Percentiles rank a stretch among this genome's conserved stretches.
Conservation (phyloP, 1,140 invertebrate genomes). For the Amyelois transitella region DNA sequence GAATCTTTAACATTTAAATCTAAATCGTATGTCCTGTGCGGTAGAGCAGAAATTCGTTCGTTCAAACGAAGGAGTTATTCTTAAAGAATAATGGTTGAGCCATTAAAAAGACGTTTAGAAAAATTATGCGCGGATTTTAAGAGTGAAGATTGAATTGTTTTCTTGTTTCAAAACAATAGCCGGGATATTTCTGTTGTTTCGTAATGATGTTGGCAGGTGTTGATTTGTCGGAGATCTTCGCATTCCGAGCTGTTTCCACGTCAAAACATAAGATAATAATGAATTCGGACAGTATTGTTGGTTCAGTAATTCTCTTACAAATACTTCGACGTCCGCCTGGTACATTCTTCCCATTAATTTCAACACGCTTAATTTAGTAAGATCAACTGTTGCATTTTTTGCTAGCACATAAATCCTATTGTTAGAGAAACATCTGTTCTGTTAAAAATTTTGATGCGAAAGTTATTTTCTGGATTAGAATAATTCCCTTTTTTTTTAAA, state of each 20-base stretch:
- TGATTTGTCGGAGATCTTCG: slow-evolving; percentile 43
- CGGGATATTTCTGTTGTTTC: slow-evolving; percentile 33
- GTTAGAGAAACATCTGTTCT: background rate
- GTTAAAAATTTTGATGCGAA: background rate
- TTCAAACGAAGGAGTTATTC: slow-evolving; percentile 8
- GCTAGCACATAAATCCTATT: background rate
- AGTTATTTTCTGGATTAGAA: background rate
- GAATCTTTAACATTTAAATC: slow-evolving; percentile 7
- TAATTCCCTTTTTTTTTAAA: too few species aligned
- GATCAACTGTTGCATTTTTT: background rate
- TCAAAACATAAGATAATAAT: slow-evolving; percentile 40
- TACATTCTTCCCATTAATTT: slow-evolving; percentile 35
- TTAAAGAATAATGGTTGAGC: slow-evolving; percentile 6
- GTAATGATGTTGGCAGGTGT: slow-evolving; percentile 48
- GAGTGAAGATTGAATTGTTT: slow-evolving; percentile 46
- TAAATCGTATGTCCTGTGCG: slow-evolving; percentile 13
- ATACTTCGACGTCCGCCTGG: slow-evolving; percentile 26
- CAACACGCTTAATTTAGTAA: slow-evolving; percentile 18
- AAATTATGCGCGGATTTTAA: slow-evolving; percentile 27
- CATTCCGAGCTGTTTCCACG: slow-evolving; percentile 43
- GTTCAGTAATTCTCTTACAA: slow-evolving; percentile 35
- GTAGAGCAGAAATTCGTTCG: slow-evolving; percentile 5
- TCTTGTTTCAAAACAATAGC: slow-evolving; percentile 47
- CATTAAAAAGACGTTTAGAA: slow-evolving; percentile 32
- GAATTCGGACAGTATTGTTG: slow-evolving; percentile 25